phyloP scores from a whole-genome alignment of 1,140 invertebrate species.

The Ceratina japonica region DNA sequence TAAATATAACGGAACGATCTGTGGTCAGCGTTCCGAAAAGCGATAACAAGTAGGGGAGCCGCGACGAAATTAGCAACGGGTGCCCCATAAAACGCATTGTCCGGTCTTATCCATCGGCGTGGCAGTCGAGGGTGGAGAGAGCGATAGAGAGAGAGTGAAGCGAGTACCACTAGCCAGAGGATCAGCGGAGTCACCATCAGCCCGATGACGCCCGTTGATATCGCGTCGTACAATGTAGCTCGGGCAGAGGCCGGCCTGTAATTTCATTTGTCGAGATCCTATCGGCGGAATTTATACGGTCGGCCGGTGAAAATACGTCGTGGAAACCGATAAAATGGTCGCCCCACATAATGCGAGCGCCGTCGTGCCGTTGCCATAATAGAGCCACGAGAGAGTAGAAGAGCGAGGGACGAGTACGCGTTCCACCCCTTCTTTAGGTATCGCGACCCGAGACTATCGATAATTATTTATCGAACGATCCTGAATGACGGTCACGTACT shows the following conservation, averaged over 20 bases:
- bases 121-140: too few species aligned
- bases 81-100: neutral
- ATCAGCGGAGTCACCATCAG: constrained; percentile 24
- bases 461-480: constrained; percentile 57
- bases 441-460: constrained; percentile 23
- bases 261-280: constrained; percentile 66
- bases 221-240: constrained; percentile 42
- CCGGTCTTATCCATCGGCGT: neutral
- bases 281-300: constrained; percentile 61
- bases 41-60: neutral
- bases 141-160: neutral
- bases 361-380: constrained; percentile 32
- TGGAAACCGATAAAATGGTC: constrained; percentile 58
- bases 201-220: constrained; percentile 55
- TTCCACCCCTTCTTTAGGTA: neutral
- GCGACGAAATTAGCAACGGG: neutral
- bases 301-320: constrained; percentile 55
- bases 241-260: constrained; percentile 56
- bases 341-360: constrained; percentile 15
- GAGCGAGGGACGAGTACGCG: neutral
- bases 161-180: neutral
- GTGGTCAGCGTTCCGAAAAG: too few species aligned
- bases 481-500: constrained; percentile 61
- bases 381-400: constrained; percentile 6
- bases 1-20: too few species aligned